Evolutionary conservation across 2,797 vertebrate species (phyloP).

Genomic region (Apogon talboti): DNA sequence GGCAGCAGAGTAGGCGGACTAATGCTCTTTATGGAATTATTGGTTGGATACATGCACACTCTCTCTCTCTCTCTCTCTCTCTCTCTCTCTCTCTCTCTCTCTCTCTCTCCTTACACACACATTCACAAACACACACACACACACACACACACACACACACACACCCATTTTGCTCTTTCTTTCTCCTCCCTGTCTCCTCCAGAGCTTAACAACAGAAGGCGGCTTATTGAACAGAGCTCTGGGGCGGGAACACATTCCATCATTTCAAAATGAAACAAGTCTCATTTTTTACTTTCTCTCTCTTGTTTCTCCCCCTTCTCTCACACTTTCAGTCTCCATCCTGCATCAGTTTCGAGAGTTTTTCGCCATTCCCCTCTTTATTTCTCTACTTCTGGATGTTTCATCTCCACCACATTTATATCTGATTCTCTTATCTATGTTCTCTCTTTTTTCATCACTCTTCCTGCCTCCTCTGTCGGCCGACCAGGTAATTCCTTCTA

Average conservation of each 20-base stretch:
- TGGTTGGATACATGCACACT: slow-evolving; percentile 36
- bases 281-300: slow-evolving; percentile 59
- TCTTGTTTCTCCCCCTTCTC: slow-evolving; percentile 20
- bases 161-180: slow-evolving; percentile 26
- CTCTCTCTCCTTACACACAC: not conserved
- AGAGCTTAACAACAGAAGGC: slow-evolving; percentile 59
- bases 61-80: no score
- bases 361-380: slow-evolving; percentile 17
- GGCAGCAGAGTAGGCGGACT: slow-evolving; percentile 61
- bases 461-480: slow-evolving; percentile 39
- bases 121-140: not conserved
- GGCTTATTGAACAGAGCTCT: slow-evolving; percentile 69
- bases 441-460: slow-evolving; percentile 9
- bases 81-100: not conserved
- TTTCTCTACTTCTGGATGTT: slow-evolving; percentile 18
- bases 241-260: slow-evolving; percentile 67
- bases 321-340: slow-evolving; percentile 28
- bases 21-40: slow-evolving; percentile 64
- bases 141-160: slow-evolving; percentile 1
- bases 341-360: slow-evolving; percentile 27
- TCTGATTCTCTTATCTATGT: slow-evolving; percentile 13
- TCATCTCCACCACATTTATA: slow-evolving; percentile 30
- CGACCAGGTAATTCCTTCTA: slow-evolving; percentile 66
- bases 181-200: slow-evolving; percentile 37
- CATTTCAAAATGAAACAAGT: slow-evolving; percentile 71